Percentiles rank a stretch among this genome's conserved stretches.
These are phyloP conservation scores for Tylochromis polylepis DNA, from an alignment of 2,113 vertebrate genomes.

Conservation along the genomic window DNA sequence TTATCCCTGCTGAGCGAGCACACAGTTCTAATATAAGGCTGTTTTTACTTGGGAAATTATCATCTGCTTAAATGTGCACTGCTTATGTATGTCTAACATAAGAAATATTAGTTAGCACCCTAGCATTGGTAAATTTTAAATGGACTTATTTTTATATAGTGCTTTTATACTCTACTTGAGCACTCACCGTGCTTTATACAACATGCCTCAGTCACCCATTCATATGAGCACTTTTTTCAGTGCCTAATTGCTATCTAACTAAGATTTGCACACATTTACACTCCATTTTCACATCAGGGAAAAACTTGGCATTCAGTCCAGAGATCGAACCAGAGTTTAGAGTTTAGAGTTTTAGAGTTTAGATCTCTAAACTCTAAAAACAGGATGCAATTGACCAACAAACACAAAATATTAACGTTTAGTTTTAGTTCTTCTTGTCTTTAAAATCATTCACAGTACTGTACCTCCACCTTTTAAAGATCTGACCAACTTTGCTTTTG, in stretches of 20 bases:
- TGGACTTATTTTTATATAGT: background rate
- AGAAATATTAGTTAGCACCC: background rate
- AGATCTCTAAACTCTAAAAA: background rate
- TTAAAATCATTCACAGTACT: background rate
- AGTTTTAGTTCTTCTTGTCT: background rate
- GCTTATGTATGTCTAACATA: background rate
- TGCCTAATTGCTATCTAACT: background rate
- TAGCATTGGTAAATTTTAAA: background rate
- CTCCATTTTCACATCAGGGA: background rate
- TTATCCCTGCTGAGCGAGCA: too few relatives aligned
- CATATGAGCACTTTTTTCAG: background rate
- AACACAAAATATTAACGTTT: background rate
- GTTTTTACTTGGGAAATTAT: background rate
- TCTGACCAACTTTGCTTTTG: background rate
- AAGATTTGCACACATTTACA: background rate
- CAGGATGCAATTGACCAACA: background rate
- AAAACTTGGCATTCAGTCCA: background rate
- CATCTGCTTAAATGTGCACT: background rate
- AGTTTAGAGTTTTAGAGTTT: too few relatives aligned
- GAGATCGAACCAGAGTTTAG: background rate
- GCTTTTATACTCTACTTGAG: background rate
- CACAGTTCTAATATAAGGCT: background rate
- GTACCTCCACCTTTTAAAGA: background rate
- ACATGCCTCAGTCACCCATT: background rate
- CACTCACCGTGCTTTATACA: background rate